phyloP scores from a whole-genome alignment of 2,888 invertebrate genomes.

The Dione vanillae region DNA sequence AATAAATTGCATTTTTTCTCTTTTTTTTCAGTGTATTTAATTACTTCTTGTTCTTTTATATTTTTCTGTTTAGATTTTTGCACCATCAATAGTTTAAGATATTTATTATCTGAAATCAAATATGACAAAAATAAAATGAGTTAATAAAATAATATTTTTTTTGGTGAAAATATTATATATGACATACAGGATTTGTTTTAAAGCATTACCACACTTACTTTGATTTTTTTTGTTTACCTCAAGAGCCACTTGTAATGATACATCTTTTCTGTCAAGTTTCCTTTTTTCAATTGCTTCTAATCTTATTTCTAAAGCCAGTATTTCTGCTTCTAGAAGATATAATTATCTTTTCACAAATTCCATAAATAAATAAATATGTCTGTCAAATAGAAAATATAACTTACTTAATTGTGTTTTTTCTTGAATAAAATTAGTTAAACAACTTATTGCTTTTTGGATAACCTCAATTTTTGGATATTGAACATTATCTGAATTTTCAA shows the following conservation, averaged over 20 bases:
- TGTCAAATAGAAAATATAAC: constrained; percentile 47
- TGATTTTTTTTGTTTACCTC: constrained; percentile 62
- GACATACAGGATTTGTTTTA: background rate
- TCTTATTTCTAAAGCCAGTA: constrained; percentile 73
- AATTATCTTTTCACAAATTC: constrained; percentile 4
- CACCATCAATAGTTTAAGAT: constrained; percentile 61
- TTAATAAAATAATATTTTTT: no score
- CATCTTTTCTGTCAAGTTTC: constrained; percentile 61
- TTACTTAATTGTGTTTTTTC: constrained; percentile 75
- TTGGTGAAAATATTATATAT: no score
- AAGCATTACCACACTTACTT: constrained; percentile 57
- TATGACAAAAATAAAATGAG: no score
- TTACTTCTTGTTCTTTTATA: constrained; percentile 47
- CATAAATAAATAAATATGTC: background rate
- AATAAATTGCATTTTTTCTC: constrained; percentile 46
- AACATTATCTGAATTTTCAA: constrained; percentile 62
- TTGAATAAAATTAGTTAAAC: constrained; percentile 63
- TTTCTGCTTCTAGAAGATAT: constrained; percentile 66
- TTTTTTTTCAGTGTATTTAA: constrained; percentile 43
- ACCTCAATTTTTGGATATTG: constrained; percentile 78
- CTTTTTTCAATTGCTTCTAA: constrained; percentile 59
- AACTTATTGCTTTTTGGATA: constrained; percentile 72
- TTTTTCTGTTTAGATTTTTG: constrained; percentile 59
- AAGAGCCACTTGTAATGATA: constrained; percentile 69
- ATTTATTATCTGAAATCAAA: constrained; percentile 68